Base-by-base conservation (phyloP, 1,140 invertebrate species). In the Brachionus koreanus region DNA sequence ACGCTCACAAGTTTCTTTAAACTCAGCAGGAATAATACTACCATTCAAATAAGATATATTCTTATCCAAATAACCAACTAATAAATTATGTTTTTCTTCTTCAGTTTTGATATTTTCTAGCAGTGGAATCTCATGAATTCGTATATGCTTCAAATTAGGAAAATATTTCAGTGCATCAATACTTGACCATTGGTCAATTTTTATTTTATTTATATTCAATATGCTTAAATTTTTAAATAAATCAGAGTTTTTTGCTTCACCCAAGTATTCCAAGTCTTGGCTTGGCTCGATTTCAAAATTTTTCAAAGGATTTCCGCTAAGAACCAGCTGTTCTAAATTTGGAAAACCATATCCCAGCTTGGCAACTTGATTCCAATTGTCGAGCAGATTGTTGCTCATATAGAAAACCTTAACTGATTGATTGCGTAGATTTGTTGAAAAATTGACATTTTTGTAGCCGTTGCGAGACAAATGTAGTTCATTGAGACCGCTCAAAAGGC, bases 391-490 rank as follows among this genome's bases (percentile, higher is more conserved):
- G 23, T 46, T 77, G 25, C 19, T 77, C 19, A 77, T 9, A 12
- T 77, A 77, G 5, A 77, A 16, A 19, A 77, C 16, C 35, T 77
- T 77, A 37, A 77, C n/a, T 23, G 75, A 77, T 3, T 52, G 23
- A 16, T 77, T 77, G 19, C 10, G 10, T 16, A 77, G 25, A 49
- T 19, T 25, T 12, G 23, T 1, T 33, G 46, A 33, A 33, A 77
- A 77, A n/a, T 46, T 61, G 13, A 77, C 35, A 13, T 52, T 3
- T 2, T 57, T 61, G 76, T 79, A 79, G 7, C 9, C 16, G 10
- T 79, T 79, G 37, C 61, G 33, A 2, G 76, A 79, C 35, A 79
- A 42, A 61, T 79, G 76, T 12, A 79, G 49, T 9, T 79, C 76
- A 19, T n/a, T 79, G 25, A 79, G 46, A 65, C 35, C 35, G 13